Evolutionary conservation across 2,888 invertebrate species (phyloP).

Genomic region (Apodemia mormo): DNA sequence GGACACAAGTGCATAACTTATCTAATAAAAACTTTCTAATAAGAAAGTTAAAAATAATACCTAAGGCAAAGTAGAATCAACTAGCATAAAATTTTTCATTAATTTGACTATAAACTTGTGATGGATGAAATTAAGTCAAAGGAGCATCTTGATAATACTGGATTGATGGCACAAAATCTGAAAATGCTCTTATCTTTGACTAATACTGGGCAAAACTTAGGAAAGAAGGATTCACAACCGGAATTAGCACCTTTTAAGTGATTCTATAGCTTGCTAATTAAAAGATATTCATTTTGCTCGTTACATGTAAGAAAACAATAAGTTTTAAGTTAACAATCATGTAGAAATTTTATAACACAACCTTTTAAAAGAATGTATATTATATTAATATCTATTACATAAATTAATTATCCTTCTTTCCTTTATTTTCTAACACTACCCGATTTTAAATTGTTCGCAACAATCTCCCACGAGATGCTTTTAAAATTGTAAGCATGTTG

Average conservation of each 20-base stretch:
- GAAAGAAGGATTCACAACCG: constrained; percentile 81
- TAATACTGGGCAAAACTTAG: constrained; percentile 74
- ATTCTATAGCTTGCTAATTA: neutral
- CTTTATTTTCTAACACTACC: constrained; percentile 58
- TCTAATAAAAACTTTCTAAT: constrained; percentile 73
- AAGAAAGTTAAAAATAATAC: constrained; percentile 72
- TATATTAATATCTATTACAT: neutral
- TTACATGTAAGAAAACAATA: neutral
- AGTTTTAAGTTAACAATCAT: neutral
- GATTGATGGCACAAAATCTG: constrained; percentile 77
- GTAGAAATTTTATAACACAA: neutral
- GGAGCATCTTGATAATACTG: constrained; percentile 76
- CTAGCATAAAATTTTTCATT: constrained; percentile 74
- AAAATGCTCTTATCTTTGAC: constrained; percentile 74
- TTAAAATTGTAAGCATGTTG: constrained; percentile 59
- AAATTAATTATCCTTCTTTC: constrained; percentile 69
- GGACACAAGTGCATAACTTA: constrained; percentile 80
- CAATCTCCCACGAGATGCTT: constrained; percentile 52
- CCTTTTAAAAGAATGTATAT: neutral
- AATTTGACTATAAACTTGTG: constrained; percentile 79
- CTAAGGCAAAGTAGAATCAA: constrained; percentile 79
- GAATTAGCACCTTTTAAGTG: constrained; percentile 61
- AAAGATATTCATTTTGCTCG: neutral
- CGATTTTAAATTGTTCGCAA: constrained; percentile 50
- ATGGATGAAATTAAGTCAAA: constrained; percentile 75